A percentile compares a stretch with the other conserved stretches of the same genome.
These are phyloP conservation scores for Sinocyclocheilus grahami DNA, from an alignment of 2,113 vertebrate species.

Conservation along the genomic window DNA sequence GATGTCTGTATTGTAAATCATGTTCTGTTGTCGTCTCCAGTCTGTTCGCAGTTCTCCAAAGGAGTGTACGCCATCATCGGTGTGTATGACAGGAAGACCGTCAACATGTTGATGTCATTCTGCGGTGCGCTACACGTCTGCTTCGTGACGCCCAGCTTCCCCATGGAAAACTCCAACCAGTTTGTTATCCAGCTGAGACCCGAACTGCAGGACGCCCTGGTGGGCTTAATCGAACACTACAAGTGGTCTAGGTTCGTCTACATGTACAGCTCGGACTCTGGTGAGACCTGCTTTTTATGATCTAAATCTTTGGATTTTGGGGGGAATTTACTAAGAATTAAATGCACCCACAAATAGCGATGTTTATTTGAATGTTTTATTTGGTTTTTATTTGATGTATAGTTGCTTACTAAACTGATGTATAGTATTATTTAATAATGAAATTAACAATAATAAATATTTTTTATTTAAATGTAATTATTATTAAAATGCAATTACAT, in stretches of 20 bases:
- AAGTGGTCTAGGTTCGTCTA: slow-evolving; percentile 97
- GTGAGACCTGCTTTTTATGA: slow-evolving; percentile 68
- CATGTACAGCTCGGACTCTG: slow-evolving; percentile 96
- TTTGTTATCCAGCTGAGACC: slow-evolving; percentile 98
- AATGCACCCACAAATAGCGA: background rate
- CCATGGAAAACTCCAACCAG: slow-evolving; percentile 95
- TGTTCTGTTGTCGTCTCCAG: slow-evolving; percentile 65
- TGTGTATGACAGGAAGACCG: slow-evolving; percentile 93
- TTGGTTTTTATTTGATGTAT: background rate
- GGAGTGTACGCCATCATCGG: slow-evolving; percentile 99
- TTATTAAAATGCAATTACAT: too few species aligned
- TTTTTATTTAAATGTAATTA: too few species aligned
- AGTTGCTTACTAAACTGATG: background rate
- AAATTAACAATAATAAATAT: background rate
- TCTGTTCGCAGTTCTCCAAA: slow-evolving; percentile 98
- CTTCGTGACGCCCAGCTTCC: slow-evolving; percentile 97
- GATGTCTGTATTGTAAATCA: too few species aligned
- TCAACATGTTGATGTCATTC: slow-evolving; percentile 99
- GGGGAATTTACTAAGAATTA: background rate
- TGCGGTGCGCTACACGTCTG: slow-evolving; percentile 96
- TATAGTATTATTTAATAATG: background rate
- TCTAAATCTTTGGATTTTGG: too few species aligned
- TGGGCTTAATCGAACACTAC: slow-evolving; percentile 94
- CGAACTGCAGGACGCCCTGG: slow-evolving; percentile 93
- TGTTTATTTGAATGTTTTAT: background rate